Conservation (phyloP, 1,140 invertebrate genomes). For the Diorhabda sublineata region DNA sequence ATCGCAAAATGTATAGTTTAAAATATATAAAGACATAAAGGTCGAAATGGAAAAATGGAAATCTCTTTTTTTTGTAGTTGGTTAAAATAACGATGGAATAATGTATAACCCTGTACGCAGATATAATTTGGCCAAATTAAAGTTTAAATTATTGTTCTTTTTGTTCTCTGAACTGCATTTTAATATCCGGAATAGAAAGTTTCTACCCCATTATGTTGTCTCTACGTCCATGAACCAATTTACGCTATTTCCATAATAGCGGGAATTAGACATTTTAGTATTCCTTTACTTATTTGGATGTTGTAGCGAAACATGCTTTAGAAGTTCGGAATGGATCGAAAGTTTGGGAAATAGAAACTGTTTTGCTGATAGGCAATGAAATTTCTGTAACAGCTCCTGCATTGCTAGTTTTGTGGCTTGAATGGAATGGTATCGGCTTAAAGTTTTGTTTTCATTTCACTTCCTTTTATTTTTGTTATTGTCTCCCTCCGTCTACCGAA, state of each 20-base stretch:
- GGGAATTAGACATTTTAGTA: constrained; percentile 2
- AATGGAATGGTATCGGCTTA: background rate
- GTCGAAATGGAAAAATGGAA: too few relatives aligned
- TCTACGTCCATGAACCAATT: background rate
- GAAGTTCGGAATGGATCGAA: background rate
- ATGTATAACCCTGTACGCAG: too few relatives aligned
- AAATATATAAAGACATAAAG: too few relatives aligned
- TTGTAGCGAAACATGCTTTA: background rate
- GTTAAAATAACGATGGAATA: too few relatives aligned
- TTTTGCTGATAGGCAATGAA: constrained; percentile 2
- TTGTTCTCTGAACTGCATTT: too few relatives aligned
- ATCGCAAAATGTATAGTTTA: too few relatives aligned
- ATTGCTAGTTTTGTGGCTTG: background rate
- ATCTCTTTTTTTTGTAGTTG: too few relatives aligned
- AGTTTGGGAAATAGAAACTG: background rate
- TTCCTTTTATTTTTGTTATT: background rate
- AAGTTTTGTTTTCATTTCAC: background rate
- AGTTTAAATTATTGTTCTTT: too few relatives aligned
- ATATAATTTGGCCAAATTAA: too few relatives aligned
- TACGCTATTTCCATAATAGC: background rate
- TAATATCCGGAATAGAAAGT: too few relatives aligned
- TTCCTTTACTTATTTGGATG: background rate
- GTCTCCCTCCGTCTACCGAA: background rate
- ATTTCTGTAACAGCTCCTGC: constrained; percentile 1
- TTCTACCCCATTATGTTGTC: too few relatives aligned